Evolutionary conservation across 2,113 vertebrate genomes (phyloP).

Genomic region (Terrapene triunguis): DNA sequence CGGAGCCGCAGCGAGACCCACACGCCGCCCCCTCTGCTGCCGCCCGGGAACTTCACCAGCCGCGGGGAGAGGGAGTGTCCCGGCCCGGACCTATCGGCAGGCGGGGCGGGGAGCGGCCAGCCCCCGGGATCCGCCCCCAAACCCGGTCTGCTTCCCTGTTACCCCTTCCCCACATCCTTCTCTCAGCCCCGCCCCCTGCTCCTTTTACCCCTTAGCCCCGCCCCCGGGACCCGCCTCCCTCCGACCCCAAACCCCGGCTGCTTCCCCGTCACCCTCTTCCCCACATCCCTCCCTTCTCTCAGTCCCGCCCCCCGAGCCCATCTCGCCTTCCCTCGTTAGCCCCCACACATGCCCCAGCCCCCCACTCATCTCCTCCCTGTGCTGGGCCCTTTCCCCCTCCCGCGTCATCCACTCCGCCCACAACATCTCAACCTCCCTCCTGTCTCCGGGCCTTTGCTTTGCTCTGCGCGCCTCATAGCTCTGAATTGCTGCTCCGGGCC

Average conservation of each 20-base stretch:
- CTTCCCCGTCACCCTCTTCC: background rate
- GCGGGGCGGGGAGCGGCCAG: background rate
- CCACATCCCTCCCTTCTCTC: accelerated
- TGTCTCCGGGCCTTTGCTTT: background rate
- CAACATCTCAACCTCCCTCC: background rate
- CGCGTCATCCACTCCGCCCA: background rate
- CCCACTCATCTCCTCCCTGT: too few relatives aligned
- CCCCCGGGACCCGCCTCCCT: background rate
- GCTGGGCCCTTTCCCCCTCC: background rate
- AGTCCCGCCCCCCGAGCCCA: accelerated
- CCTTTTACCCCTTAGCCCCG: background rate
- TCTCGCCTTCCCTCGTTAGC: background rate
- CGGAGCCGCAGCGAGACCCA: background rate
- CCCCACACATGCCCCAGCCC: background rate
- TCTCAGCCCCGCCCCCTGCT: background rate
- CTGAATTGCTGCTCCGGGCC: background rate
- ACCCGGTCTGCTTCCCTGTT: accelerated
- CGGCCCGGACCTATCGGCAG: background rate
- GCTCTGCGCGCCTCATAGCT: background rate
- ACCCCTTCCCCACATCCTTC: background rate
- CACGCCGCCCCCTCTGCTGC: background rate
- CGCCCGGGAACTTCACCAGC: background rate
- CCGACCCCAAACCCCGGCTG: background rate
- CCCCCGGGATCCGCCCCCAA: background rate
- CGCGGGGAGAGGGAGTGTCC: background rate